Conservation (phyloP, 2,113 vertebrate species). For the Oreochromis spilurus region DNA sequence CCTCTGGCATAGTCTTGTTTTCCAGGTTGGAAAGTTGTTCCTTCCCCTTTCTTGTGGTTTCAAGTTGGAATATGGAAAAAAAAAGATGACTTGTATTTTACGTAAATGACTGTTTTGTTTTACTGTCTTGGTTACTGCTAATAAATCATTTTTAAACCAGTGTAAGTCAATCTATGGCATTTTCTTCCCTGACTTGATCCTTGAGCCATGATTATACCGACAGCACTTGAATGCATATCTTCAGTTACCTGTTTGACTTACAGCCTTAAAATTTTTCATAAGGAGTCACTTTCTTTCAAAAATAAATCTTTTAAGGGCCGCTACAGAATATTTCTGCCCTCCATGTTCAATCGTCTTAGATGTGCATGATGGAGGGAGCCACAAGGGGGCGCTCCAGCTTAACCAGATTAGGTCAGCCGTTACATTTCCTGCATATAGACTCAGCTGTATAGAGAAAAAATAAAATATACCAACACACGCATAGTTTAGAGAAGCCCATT, state of each 20-base stretch:
- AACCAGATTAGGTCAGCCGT: neutral
- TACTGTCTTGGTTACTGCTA: neutral
- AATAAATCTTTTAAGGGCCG: neutral
- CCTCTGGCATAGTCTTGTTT: neutral
- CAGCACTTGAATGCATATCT: neutral
- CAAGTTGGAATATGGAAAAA: neutral
- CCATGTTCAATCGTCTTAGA: neutral
- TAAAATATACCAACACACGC: neutral
- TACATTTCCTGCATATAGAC: neutral
- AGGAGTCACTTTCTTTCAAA: neutral
- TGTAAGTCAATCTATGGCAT: neutral
- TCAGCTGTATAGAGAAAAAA: neutral
- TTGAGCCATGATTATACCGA: neutral
- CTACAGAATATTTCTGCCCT: neutral
- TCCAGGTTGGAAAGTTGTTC: neutral
- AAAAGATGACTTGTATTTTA: neutral
- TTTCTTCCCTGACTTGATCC: neutral
- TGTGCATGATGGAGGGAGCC: neutral
- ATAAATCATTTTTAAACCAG: neutral
- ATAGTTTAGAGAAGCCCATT: neutral
- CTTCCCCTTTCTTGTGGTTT: neutral
- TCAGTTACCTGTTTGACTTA: neutral
- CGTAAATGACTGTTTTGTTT: neutral
- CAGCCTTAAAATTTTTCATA: neutral
- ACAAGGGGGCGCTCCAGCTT: slow-evolving; percentile 12